Evolutionary conservation across 2,888 invertebrate genomes (phyloP).

Genomic region (Aphelenchoides bicaudatus): DNA sequence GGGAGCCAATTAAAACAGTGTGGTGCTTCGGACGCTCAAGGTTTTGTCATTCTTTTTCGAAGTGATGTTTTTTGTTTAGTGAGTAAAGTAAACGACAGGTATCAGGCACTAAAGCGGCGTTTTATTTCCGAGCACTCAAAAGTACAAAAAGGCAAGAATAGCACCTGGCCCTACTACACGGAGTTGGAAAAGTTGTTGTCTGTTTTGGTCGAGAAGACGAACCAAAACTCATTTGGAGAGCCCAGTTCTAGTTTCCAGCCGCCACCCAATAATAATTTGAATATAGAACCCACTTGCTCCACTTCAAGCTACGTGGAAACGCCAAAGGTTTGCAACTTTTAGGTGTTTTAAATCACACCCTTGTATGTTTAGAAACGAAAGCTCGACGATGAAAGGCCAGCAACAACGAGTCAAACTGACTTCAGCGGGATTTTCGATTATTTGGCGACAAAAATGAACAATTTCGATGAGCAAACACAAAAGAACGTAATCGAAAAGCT

Average conservation of each 20-base stretch:
- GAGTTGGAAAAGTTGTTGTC: neutral
- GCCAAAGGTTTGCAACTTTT: too few relatives aligned
- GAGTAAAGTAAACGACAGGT: constrained; percentile 3
- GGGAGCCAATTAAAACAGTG: neutral
- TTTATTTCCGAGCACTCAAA: constrained; percentile 2
- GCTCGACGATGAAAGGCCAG: neutral
- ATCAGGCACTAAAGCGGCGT: constrained; percentile 3
- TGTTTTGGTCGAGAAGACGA: neutral
- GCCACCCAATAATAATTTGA: too few relatives aligned
- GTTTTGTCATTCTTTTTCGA: neutral
- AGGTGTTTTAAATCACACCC: too few relatives aligned
- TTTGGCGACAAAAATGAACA: neutral
- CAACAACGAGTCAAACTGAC: neutral
- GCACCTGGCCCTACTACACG: neutral
- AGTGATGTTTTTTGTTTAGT: constrained; percentile 2
- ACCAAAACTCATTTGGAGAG: too few relatives aligned
- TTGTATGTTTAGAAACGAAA: too few relatives aligned
- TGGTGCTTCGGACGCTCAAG: constrained; percentile 6
- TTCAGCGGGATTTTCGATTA: constrained; percentile 5
- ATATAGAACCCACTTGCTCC: too few relatives aligned
- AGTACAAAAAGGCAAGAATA: constrained; percentile 1
- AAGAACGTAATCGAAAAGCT: neutral
- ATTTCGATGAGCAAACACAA: neutral
- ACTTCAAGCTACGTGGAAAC: too few relatives aligned
- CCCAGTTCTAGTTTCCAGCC: too few relatives aligned